Percentiles rank a stretch among this genome's conserved stretches.
Conservation (phyloP, 1,140 invertebrate genomes). For the Paracyclopina nana region DNA sequence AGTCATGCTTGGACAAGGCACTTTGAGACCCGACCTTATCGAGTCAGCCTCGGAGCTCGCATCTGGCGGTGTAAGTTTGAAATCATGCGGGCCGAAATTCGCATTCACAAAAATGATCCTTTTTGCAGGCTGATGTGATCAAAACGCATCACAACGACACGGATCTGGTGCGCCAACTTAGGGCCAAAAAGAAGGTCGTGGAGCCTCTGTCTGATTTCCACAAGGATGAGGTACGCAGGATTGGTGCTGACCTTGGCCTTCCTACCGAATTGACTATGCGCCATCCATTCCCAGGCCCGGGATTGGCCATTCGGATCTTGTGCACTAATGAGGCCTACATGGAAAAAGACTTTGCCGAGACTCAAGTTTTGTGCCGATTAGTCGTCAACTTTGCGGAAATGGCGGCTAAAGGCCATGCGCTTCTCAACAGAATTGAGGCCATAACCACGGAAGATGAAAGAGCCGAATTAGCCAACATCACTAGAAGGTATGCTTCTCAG, state of each 20-base stretch:
- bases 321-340: slow-evolving; percentile 92
- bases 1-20: slow-evolving; percentile 69
- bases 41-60: slow-evolving; percentile 79
- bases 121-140: slow-evolving; percentile 72
- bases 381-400: slow-evolving; percentile 68
- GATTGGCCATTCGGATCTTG: slow-evolving; percentile 43
- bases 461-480: slow-evolving; percentile 47
- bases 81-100: not conserved
- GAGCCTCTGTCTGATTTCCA: slow-evolving; percentile 98
- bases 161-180: slow-evolving; percentile 68
- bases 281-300: slow-evolving; percentile 87
- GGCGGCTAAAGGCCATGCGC: slow-evolving; percentile 49
- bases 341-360: slow-evolving; percentile 86
- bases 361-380: slow-evolving; percentile 68
- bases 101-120: not conserved
- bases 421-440: slow-evolving; percentile 65
- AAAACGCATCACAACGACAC: slow-evolving; percentile 99
- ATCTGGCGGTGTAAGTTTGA: slow-evolving; percentile 31
- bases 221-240: slow-evolving; percentile 76
- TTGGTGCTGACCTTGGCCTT: slow-evolving; percentile 71
- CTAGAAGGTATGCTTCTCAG: slow-evolving; percentile 50
- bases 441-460: slow-evolving; percentile 54
- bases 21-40: slow-evolving; percentile 88
- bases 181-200: slow-evolving; percentile 66
- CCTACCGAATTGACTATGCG: slow-evolving; percentile 65